Base-by-base conservation (phyloP, 1,140 invertebrate species). In the Zophobas morio region DNA sequence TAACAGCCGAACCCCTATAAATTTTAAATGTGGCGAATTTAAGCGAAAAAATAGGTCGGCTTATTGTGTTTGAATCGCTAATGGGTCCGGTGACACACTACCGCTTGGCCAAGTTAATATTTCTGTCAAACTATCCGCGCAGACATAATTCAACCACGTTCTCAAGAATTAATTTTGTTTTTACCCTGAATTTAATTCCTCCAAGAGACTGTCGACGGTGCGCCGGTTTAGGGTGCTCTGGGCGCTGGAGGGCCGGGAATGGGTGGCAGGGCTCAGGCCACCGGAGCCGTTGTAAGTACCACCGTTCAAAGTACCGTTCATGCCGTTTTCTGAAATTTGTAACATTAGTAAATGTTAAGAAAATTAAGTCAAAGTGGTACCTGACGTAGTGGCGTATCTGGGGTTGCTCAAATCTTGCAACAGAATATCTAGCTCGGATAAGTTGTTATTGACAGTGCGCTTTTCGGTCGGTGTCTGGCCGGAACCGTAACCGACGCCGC, bases 351-450 rank as follows among this genome's bases (percentile, higher is more conserved):
- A 1, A 72, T 34, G 0, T 51, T 1, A 33, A 72, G 51, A 51
- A 40, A 66, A 37, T n/a, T 34, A 8, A 34, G n/a, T 36, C 6
- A 20, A 33, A 6, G 2, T 34, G 33, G 60, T 74, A 82, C 84
- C 84, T 74, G 81, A 75, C 39, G 81, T 81, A 63, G 85, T 86
- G 1, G 80, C 83, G 74, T 85, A 85, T 80, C 80, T 78, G 4
- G 80, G 78, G 70, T 81, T 84, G 88, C 96, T 98, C 78, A 98
- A 88, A 87, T 98, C 96, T 84, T 98, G 93, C 72, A 99, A 89
- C 56, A 99, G 89, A 35, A 93, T 95, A 86, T 99, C 96, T 82
- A 99, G 86, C 88, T 98, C 96, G 0, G 95, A 96, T 34, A 98
- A 89, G 87, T 97, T 97, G 51, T 93, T 94, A 82, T 92, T 93